Conservation (phyloP, 2,888 invertebrate genomes). For the Zhengitettix transpicula region DNA sequence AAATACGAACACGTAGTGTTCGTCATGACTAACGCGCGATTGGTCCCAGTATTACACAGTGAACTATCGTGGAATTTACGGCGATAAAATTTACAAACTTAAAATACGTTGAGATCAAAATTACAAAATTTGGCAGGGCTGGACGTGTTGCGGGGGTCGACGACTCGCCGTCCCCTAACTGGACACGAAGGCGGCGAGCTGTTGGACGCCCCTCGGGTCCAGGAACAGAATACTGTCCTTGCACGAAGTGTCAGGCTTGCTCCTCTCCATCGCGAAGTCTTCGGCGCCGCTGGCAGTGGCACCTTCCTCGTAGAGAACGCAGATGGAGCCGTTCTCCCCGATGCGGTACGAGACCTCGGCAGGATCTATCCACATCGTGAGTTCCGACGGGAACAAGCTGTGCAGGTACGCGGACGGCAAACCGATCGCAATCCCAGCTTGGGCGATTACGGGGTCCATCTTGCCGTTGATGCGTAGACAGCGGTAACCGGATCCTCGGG, state of each 20-base stretch:
- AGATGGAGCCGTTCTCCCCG: conserved; percentile 45
- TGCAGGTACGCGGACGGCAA: conserved; percentile 38
- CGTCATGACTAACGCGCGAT: too few relatives aligned
- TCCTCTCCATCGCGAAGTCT: neutral
- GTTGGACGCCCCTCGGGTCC: conserved; percentile 14
- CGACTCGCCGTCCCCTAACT: conserved; percentile 11
- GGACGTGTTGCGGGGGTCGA: neutral
- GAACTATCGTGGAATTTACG: too few relatives aligned
- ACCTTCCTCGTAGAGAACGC: conserved; percentile 31
- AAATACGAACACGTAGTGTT: too few relatives aligned
- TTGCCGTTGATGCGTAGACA: conserved; percentile 54
- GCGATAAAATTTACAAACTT: neutral
- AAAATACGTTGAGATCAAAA: neutral
- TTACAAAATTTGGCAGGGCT: conserved; percentile 1
- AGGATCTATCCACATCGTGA: conserved; percentile 64
- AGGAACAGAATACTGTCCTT: conserved; percentile 16
- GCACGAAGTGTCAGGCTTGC: conserved; percentile 8
- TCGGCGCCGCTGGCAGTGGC: neutral
- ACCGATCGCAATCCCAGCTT: conserved; percentile 46
- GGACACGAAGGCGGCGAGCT: conserved; percentile 16
- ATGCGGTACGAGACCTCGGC: conserved; percentile 50
- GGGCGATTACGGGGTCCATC: conserved; percentile 47
- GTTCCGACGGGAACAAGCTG: conserved; percentile 43
- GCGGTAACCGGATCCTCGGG: conserved; percentile 53
- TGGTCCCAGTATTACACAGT: too few relatives aligned